Conservation (phyloP, 2,888 invertebrate genomes). For the Listrodromus nycthemerus region DNA sequence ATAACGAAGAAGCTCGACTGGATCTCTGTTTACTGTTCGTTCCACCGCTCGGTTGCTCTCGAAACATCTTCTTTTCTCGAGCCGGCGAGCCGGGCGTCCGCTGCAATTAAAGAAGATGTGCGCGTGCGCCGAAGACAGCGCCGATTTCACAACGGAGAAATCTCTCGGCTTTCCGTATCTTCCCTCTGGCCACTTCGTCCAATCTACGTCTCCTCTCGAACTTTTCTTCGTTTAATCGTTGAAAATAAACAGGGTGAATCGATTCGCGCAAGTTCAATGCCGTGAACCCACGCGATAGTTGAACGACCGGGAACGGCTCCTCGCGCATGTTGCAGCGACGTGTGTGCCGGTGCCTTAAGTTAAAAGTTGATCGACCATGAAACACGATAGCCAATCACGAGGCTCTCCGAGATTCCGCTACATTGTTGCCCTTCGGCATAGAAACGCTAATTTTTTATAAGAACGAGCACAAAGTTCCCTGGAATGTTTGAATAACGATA, state of each 20-base stretch:
- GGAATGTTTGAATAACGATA: neutral
- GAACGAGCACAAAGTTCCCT: neutral
- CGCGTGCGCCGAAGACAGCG: slow-evolving; percentile 12
- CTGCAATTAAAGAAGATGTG: slow-evolving; percentile 51
- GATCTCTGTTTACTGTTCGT: slow-evolving; percentile 11
- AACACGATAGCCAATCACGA: slow-evolving; percentile 51
- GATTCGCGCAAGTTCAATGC: slow-evolving; percentile 72
- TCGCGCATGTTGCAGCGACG: slow-evolving; percentile 2
- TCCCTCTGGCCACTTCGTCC: neutral
- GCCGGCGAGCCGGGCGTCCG: neutral
- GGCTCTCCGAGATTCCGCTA: slow-evolving; percentile 41
- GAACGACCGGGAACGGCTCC: slow-evolving; percentile 64
- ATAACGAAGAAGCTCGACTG: slow-evolving; percentile 25
- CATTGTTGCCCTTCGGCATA: slow-evolving; percentile 29
- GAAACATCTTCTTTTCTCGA: slow-evolving; percentile 8
- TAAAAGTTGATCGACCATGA: slow-evolving; percentile 65
- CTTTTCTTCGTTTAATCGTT: slow-evolving; percentile 45
- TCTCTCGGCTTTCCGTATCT: slow-evolving; percentile 13
- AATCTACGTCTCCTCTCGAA: neutral
- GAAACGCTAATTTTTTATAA: slow-evolving; percentile 3
- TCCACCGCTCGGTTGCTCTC: neutral
- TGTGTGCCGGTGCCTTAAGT: slow-evolving; percentile 13
- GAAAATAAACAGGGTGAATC: slow-evolving; percentile 60
- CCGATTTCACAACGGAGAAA: slow-evolving; percentile 45
- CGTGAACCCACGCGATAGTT: slow-evolving; percentile 71